Base-by-base conservation (phyloP, 2,113 vertebrate genomes). In the Nibea albiflora region DNA sequence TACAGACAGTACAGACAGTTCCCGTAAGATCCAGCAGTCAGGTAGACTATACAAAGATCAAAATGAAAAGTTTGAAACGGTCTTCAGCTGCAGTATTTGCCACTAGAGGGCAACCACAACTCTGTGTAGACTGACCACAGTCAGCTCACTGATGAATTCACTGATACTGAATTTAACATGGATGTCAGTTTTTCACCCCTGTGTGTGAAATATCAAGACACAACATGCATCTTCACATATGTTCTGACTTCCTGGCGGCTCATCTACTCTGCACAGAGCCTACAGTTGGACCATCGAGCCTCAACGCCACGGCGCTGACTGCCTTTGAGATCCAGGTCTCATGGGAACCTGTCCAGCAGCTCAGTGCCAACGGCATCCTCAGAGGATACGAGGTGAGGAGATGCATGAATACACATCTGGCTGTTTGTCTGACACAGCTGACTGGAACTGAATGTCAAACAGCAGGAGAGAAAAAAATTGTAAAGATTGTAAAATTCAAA, bases 311-410 rank as follows among this genome's bases (percentile, higher is more conserved):
- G 3, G 95, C 95, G 0, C 85, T 97, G 22, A 95, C 96, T 0
- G 96, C 98, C 68, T 97, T 97, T 1, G 98, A 99, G 80, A 96
- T 99, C 92, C 96, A 96, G 4, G 96, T 99, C 73, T 97, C 95
- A 22, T 99, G 98, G 98, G 96, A 98, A 16, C 93, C 97, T 0
- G 94, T 98, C 54, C 96, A 95, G 80, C 95, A 95, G 84, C 93
- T 93, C 57, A 95, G 94, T 73, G 78, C 80, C 77, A 96, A 95
- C 0, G 97, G 97, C 24, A 92, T 99, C 86, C 95, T 99, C 4
- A 56, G 96, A 85, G 98, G 98, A 81, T 99, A 98, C 0, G 98
- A 99, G 98, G 98, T 99, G 74, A 89, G 20, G 5, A 31, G 8
- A 61, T 15, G 63, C 24, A 67, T n/a, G 12, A 31, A 24, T 1